Evolutionary conservation across 2,888 invertebrate species (phyloP).

Genomic region (Perdita meconis): DNA sequence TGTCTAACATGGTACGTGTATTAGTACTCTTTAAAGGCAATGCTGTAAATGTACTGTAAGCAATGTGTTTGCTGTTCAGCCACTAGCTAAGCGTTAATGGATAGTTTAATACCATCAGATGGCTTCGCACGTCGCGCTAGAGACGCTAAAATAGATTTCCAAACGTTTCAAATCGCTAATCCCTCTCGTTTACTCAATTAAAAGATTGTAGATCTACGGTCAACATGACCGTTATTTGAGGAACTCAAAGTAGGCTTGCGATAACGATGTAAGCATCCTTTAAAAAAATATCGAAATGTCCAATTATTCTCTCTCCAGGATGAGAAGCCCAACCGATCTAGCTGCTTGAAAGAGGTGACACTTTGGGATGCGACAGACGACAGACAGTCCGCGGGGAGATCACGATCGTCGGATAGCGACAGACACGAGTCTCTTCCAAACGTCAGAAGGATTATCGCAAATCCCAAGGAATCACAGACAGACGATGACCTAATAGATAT

Average conservation of each 20-base stretch:
- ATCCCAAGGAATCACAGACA: not conserved
- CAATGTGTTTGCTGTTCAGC: not conserved
- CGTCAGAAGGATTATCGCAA: not conserved
- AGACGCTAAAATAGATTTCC: not conserved
- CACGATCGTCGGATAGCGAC: not conserved
- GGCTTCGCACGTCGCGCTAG: not conserved
- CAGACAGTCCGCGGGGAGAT: not conserved
- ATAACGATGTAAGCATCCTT: not conserved
- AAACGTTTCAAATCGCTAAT: not conserved
- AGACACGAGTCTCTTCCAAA: not conserved
- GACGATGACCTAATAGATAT: slow-evolving; percentile 66
- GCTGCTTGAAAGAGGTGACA: slow-evolving; percentile 27
- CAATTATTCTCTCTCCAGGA: not conserved
- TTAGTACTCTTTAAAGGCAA: not conserved
- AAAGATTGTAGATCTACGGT: not conserved
- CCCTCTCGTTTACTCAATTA: not conserved
- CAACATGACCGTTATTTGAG: not conserved
- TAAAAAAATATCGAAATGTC: not conserved
- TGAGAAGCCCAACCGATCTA: not conserved
- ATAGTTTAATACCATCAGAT: not conserved
- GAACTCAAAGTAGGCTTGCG: not conserved
- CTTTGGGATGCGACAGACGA: slow-evolving; percentile 11
- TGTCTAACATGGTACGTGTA: not conserved
- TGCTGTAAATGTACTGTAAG: not conserved
- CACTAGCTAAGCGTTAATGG: not conserved